Conservation (phyloP, 2,888 invertebrate species). For the Atethmia centrago region DNA sequence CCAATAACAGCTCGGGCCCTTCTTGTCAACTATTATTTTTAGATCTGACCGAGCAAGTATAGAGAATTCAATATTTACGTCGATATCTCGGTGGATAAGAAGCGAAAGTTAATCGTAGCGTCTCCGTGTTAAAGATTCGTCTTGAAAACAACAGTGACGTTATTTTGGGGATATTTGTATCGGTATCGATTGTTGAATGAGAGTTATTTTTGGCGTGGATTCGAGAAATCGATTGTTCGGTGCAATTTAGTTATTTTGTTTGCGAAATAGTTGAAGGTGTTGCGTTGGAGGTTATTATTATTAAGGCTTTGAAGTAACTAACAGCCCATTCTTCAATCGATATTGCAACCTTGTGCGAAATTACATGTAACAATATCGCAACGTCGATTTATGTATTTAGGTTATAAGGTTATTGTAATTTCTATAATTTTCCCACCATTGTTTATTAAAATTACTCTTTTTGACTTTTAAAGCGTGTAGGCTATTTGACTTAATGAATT, state of each 20-base stretch:
- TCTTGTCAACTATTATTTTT: slow-evolving; percentile 84
- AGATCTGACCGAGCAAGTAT: slow-evolving; percentile 71
- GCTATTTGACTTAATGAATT: background rate
- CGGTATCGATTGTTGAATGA: slow-evolving; percentile 62
- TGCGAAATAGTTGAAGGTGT: slow-evolving; percentile 28
- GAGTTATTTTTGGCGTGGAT: slow-evolving; percentile 49
- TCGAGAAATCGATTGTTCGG: slow-evolving; percentile 34
- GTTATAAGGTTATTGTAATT: slow-evolving; percentile 33
- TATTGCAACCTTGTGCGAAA: slow-evolving; percentile 80
- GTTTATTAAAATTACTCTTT: slow-evolving; percentile 13
- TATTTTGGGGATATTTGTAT: slow-evolving; percentile 49
- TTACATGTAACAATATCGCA: slow-evolving; percentile 65
- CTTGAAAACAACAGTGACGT: slow-evolving; percentile 42
- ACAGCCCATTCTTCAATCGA: slow-evolving; percentile 72
- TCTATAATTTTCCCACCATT: slow-evolving; percentile 6
- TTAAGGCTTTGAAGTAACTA: slow-evolving; percentile 48
- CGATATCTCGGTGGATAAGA: slow-evolving; percentile 53
- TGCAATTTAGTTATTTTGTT: slow-evolving; percentile 48
- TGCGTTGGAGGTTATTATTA: slow-evolving; percentile 56
- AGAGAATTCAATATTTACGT: slow-evolving; percentile 64
- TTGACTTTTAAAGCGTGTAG: background rate
- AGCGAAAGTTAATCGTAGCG: slow-evolving; percentile 34
- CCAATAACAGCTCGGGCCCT: slow-evolving; percentile 69
- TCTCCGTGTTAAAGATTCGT: slow-evolving; percentile 39
- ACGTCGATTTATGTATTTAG: slow-evolving; percentile 66